phyloP scores from a whole-genome alignment of 2,113 vertebrate genomes.

The Nibea coibor region DNA sequence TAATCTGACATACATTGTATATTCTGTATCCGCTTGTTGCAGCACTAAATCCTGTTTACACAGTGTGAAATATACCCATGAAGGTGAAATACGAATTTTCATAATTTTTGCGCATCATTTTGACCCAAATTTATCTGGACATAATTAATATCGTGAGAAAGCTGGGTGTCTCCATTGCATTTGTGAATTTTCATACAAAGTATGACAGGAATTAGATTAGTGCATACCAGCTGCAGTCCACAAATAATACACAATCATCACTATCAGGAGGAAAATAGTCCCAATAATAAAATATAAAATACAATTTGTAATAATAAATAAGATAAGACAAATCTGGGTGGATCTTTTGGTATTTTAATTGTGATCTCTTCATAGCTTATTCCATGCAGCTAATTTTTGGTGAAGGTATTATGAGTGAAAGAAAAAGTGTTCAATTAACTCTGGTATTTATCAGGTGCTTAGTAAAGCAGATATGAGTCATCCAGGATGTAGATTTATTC shows the following conservation, averaged over 20 bases:
- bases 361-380: not conserved
- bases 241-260: not conserved
- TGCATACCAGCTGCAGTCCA: not conserved
- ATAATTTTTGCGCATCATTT: not conserved
- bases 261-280: too few relatives aligned
- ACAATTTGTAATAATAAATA: not conserved
- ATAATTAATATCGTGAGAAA: too few relatives aligned
- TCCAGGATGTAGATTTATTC: not conserved
- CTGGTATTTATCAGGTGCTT: not conserved
- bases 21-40: not conserved
- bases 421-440: too few relatives aligned
- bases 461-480: not conserved
- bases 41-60: not conserved
- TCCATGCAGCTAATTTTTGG: too few relatives aligned
- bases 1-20: not conserved
- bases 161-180: not conserved
- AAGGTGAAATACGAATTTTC: too few relatives aligned
- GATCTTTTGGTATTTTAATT: not conserved
- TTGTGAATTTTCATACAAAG: not conserved
- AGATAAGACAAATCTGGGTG: not conserved
- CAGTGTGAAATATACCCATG: too few relatives aligned
- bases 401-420: too few relatives aligned
- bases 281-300: not conserved
- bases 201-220: not conserved
- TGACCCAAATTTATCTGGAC: not conserved